phyloP scores from a whole-genome alignment of 2,797 vertebrate genomes.

The Sitta carolinensis region DNA sequence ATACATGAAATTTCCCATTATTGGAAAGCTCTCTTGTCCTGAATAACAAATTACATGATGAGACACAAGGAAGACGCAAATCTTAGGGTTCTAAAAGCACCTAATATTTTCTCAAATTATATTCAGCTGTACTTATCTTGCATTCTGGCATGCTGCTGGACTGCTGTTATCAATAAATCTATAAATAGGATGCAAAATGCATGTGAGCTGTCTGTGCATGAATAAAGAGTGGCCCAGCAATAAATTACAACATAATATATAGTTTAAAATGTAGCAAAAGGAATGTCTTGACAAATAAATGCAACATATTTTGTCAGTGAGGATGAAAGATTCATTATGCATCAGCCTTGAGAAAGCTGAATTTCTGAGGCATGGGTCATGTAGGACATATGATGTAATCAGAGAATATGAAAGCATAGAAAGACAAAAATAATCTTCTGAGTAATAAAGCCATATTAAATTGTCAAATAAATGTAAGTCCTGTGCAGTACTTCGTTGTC shows the following conservation, averaged over 20 bases:
- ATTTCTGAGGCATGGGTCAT: slow-evolving; percentile 6
- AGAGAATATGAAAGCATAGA: background rate
- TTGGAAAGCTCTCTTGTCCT: background rate
- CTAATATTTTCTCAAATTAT: slow-evolving; percentile 27
- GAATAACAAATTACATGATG: background rate
- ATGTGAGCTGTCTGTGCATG: background rate
- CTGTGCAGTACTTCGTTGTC: background rate
- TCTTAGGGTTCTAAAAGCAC: slow-evolving; percentile 38
- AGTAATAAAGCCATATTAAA: background rate
- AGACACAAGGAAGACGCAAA: slow-evolving; percentile 3
- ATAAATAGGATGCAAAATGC: slow-evolving; percentile 32
- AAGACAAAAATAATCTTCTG: slow-evolving; percentile 18
- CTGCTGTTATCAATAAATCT: slow-evolving; percentile 2
- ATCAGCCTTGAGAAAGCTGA: background rate
- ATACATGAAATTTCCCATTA: background rate
- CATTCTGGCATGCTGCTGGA: background rate
- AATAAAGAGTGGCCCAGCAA: background rate
- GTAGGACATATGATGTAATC: slow-evolving; percentile 25
- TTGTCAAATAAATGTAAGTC: background rate
- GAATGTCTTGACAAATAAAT: slow-evolving; percentile 26
- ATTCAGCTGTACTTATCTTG: background rate
- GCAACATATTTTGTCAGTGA: background rate
- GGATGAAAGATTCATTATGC: slow-evolving; percentile 28
- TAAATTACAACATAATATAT: slow-evolving; percentile 28
- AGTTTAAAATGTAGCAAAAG: slow-evolving; percentile 17